phyloP scores from a whole-genome alignment of 2,113 vertebrate genomes.

The Mionectes macconnelli region DNA sequence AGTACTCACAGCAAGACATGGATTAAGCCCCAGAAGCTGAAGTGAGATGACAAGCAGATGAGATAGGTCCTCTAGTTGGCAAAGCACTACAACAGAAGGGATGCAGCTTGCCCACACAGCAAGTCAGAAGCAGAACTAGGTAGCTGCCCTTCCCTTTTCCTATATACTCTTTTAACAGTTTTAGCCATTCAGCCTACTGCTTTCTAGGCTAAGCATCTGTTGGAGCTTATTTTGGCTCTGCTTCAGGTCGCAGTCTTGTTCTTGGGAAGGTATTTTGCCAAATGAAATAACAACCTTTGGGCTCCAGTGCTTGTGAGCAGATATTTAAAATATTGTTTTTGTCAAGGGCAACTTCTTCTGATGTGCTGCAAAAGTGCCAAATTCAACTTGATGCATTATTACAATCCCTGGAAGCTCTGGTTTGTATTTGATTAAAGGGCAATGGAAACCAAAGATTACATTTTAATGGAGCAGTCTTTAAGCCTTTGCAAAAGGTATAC shows the following conservation, averaged over 20 bases:
- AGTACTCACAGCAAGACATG: neutral
- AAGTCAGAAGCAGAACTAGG: neutral
- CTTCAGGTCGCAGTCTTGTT: slow-evolving; percentile 15
- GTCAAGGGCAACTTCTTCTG: slow-evolving; percentile 42
- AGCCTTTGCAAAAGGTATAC: neutral
- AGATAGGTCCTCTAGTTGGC: neutral
- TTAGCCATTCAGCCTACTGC: neutral
- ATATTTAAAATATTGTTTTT: slow-evolving; percentile 61
- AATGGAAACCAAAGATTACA: neutral
- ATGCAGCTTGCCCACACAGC: neutral
- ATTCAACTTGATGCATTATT: slow-evolving; percentile 34
- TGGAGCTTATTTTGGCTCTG: slow-evolving; percentile 53
- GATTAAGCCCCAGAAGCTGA: neutral
- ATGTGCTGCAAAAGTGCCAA: slow-evolving; percentile 47
- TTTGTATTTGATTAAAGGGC: slow-evolving; percentile 33
- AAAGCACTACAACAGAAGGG: neutral
- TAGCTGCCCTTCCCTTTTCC: slow-evolving; percentile 5
- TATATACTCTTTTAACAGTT: neutral
- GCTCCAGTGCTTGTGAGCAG: neutral
- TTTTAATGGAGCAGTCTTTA: neutral
- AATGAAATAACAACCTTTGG: slow-evolving; percentile 48
- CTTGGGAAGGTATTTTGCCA: slow-evolving; percentile 46
- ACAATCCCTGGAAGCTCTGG: slow-evolving; percentile 49
- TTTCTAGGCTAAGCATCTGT: slow-evolving; percentile 55
- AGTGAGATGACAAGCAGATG: neutral